Base-by-base conservation (phyloP, 2,888 invertebrate genomes). In the Ctena decussata region DNA sequence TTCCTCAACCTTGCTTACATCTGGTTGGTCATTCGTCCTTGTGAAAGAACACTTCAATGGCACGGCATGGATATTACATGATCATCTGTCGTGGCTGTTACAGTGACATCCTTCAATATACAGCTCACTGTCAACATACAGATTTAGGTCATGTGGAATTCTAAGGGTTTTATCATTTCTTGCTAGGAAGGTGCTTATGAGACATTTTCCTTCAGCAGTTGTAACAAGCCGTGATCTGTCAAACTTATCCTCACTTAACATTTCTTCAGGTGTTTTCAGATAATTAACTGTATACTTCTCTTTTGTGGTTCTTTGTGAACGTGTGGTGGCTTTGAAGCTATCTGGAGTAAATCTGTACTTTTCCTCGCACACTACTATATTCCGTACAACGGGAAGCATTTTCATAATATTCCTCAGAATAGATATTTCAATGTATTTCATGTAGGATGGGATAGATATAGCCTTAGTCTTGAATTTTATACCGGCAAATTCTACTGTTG, bases 161-260 rank as follows among this genome's bases (percentile, higher is more conserved):
- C 21, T 15, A 8, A 53, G 21, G 18, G 5, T 53, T n/a, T 53
- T 53, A 11, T 18, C 21, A 53, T 53, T 53, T 8, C 21, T n/a
- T 21, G 53, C 53, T n/a, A 53, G 21, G 21, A 18, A 15, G 8
- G 53, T 53, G n/a, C 53, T 53, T 5, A 53, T 53, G 0, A 80
- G 49, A 15, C 70, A n/a, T 53, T 84, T 84, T 24, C 84, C 80
- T 60, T 71, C 57, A 18, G 30, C 32, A n/a, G 84, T 71, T 46
- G 70, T 5, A 0, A 71, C 39, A 0, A 84, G 39, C 8, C 76
- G 37, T 0, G 41, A 57, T 24, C 77, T 77, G 12, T 39, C 44
- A 60, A 84, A 72, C 35, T 46, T 84, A 1, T 73, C 8, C 12
- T 35, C 24, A 24, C 15, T 60, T 11, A 80, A 8, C 15, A 84